phyloP scores from a whole-genome alignment of 2,113 vertebrate genomes.

The Rhabdornis inornatus region DNA sequence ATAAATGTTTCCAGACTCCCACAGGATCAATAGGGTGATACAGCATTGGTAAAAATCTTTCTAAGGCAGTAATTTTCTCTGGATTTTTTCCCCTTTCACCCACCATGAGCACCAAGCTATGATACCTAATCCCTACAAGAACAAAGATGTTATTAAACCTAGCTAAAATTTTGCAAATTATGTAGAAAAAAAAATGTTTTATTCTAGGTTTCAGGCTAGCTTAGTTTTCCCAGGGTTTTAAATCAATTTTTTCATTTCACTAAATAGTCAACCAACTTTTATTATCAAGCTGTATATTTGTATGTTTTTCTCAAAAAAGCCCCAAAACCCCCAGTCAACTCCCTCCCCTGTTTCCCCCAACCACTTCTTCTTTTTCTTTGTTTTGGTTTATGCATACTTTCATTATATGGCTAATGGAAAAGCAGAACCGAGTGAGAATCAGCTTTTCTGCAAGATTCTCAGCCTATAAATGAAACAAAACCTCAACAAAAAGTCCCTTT shows the following conservation, averaged over 20 bases:
- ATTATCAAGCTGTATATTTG: not conserved
- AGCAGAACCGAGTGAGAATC: not conserved
- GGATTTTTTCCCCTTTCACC: fast-evolving
- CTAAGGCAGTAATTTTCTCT: not conserved
- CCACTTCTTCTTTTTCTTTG: not conserved
- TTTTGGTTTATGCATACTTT: not conserved
- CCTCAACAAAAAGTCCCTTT: not conserved
- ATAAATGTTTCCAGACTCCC: not conserved
- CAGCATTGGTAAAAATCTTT: not conserved
- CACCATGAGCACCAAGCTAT: not conserved
- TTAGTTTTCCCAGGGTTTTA: not conserved
- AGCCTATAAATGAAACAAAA: not conserved
- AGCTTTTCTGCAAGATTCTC: not conserved
- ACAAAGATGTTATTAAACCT: not conserved
- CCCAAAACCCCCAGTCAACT: fast-evolving
- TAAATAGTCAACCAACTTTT: not conserved
- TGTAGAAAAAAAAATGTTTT: not conserved
- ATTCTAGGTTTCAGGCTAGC: not conserved
- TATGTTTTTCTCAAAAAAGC: not conserved
- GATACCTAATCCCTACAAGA: not conserved
- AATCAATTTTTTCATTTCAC: not conserved
- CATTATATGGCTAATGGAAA: not conserved
- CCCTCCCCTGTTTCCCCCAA: no score
- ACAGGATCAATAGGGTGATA: not conserved
- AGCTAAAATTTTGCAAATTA: not conserved